A percentile compares a stretch with the other conserved stretches of the same genome.
These are phyloP conservation scores for Parazoanthus darwini DNA, from an alignment of 92 coral and sea anemone species.

Conservation along the genomic window DNA sequence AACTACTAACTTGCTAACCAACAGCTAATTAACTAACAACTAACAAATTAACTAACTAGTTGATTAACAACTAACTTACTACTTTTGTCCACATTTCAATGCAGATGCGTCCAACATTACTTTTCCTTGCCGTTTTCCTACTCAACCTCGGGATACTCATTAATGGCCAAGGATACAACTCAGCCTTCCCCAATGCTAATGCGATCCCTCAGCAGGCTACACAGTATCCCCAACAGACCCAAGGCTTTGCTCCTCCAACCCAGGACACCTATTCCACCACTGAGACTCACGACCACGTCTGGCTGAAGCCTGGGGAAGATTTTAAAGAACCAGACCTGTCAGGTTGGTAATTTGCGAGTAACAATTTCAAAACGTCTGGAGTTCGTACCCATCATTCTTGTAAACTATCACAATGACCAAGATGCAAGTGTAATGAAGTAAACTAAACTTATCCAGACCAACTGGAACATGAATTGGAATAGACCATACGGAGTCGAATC, in stretches of 20 bases:
- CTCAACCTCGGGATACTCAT: constrained; percentile 1
- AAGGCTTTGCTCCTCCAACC: constrained; percentile 28
- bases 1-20: no score
- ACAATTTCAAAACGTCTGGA: not conserved
- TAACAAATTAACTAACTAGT: no score
- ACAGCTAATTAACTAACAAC: no score
- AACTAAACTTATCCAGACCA: not conserved
- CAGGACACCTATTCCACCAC: constrained; percentile 23
- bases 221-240: constrained; percentile 25
- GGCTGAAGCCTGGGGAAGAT: constrained; percentile 45
- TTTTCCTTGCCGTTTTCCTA: constrained; percentile 5
- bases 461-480: not conserved
- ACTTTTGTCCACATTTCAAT: not conserved
- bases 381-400: no score
- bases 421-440: not conserved
- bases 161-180: constrained; percentile 19
- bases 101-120: constrained; percentile 32
- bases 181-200: constrained; percentile 17
- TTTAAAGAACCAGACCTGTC: constrained; percentile 28
- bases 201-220: not conserved
- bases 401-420: not conserved
- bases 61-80: no score
- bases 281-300: constrained; percentile 31
- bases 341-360: constrained; percentile 4
- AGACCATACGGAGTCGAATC: not conserved